These are phyloP conservation scores for Diprion similis DNA, from an alignment of 1,140 invertebrate species.

Conservation along the genomic window DNA sequence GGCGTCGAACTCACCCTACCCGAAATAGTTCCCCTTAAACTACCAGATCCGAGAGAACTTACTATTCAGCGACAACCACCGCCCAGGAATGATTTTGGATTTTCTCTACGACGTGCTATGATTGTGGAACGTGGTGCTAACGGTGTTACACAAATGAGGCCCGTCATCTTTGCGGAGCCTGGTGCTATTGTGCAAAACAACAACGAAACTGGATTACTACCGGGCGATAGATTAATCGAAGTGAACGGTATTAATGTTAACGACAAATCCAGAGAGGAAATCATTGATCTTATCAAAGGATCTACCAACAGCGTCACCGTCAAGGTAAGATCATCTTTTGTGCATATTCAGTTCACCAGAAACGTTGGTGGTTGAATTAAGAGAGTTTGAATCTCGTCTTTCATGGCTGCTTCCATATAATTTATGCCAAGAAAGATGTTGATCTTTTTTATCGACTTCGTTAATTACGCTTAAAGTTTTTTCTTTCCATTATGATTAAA, in stretches of 20 bases:
- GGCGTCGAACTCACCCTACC: conserved; percentile 78
- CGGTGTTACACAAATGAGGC: conserved; percentile 68
- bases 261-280: conserved; percentile 85
- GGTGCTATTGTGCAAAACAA: conserved; percentile 78
- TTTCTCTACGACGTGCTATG: conserved; percentile 88
- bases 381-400: too few relatives aligned
- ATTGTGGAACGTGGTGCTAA: conserved; percentile 70
- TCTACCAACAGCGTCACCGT: conserved; percentile 83
- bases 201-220: conserved; percentile 85
- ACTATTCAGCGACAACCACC: conserved; percentile 83
- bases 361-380: too few relatives aligned
- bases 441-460: too few relatives aligned
- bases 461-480: too few relatives aligned
- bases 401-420: too few relatives aligned
- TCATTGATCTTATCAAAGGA: conserved; percentile 91
- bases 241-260: conserved; percentile 89
- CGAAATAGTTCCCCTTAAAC: conserved; percentile 73
- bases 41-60: conserved; percentile 79
- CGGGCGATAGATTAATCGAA: conserved; percentile 91
- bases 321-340: conserved; percentile 69
- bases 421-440: too few relatives aligned
- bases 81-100: conserved; percentile 91
- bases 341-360: neutral
- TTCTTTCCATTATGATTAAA: too few relatives aligned
- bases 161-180: conserved; percentile 93